Evolutionary conservation across 2,888 invertebrate species (phyloP).

Genomic region (Agonopterix subpropinquella): DNA sequence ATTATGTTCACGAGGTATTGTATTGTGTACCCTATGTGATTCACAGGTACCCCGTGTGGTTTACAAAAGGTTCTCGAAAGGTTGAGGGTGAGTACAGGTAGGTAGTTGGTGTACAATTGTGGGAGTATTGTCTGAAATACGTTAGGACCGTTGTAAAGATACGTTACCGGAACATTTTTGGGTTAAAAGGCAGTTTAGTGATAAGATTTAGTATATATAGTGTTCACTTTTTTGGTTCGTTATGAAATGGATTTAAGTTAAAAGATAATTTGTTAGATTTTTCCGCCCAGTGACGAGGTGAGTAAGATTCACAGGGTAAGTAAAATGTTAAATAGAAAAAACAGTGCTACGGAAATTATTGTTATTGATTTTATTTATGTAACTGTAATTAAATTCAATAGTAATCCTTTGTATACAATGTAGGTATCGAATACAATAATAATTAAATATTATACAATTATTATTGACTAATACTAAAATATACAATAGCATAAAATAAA

Average conservation of each 20-base stretch:
- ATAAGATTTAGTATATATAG: background rate
- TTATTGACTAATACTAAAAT: too few species aligned
- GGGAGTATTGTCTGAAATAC: slow-evolving; percentile 33
- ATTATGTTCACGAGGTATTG: slow-evolving; percentile 35
- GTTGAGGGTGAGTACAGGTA: slow-evolving; percentile 64
- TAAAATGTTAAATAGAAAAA: too few species aligned
- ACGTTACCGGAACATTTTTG: slow-evolving; percentile 1
- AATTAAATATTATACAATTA: background rate
- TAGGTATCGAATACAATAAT: background rate
- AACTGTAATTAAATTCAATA: background rate
- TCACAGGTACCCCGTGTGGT: slow-evolving; percentile 18
- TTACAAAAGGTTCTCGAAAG: slow-evolving; percentile 32
- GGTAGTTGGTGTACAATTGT: slow-evolving; percentile 19
- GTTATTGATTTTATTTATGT: too few species aligned
- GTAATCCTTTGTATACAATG: background rate
- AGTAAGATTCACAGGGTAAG: background rate
- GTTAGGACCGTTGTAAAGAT: slow-evolving; percentile 46
- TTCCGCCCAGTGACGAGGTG: background rate
- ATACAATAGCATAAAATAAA: too few species aligned
- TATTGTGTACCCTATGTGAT: slow-evolving; percentile 53
- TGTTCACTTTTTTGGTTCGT: slow-evolving; percentile 5
- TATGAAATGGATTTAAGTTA: background rate
- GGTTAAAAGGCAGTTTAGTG: background rate
- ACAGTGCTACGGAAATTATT: too few species aligned
- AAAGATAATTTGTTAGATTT: background rate